Evolutionary conservation across 2,888 invertebrate genomes (phyloP).

Genomic region (Pterobdella sp.): DNA sequence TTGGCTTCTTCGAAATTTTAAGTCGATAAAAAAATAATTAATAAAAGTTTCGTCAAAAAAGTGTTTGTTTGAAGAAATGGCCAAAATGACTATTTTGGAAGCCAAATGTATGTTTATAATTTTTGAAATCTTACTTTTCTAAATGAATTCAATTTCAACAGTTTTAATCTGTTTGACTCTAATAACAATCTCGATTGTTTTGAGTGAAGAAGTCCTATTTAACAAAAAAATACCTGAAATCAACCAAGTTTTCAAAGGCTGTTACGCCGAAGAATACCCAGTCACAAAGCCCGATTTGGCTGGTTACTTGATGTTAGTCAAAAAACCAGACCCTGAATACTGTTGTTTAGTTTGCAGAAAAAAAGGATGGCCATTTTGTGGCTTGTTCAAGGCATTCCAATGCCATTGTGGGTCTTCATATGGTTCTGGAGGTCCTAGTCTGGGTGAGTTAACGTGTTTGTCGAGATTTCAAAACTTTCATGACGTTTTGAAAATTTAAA

Average conservation of each 20-base stretch:
- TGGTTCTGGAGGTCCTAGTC: constrained; percentile 16
- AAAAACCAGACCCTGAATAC: neutral
- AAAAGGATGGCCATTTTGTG: constrained; percentile 21
- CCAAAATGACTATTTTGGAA: constrained; percentile 1
- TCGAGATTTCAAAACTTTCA: too few relatives aligned
- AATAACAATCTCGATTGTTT: too few relatives aligned
- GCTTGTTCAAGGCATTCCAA: neutral
- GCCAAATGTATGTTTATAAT: too few relatives aligned
- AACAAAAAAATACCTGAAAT: constrained; percentile 4
- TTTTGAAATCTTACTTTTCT: too few relatives aligned
- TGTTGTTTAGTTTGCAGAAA: constrained; percentile 15
- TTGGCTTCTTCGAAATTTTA: too few relatives aligned
- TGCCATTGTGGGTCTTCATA: constrained; percentile 15
- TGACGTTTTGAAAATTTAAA: too few relatives aligned
- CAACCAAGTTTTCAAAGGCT: constrained; percentile 14
- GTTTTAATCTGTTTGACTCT: too few relatives aligned
- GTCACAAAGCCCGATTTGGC: constrained; percentile 8
- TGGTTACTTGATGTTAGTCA: constrained; percentile 4
- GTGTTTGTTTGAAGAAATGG: too few relatives aligned
- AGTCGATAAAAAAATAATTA: too few relatives aligned
- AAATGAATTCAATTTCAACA: too few relatives aligned
- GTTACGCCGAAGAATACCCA: neutral
- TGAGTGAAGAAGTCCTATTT: neutral
- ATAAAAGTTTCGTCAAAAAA: too few relatives aligned
- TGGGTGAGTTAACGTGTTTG: constrained; percentile 13